These are phyloP conservation scores for Montipora efflorescens DNA, from an alignment of 64 coral and sea anemone genomes.

Conservation along the genomic window DNA sequence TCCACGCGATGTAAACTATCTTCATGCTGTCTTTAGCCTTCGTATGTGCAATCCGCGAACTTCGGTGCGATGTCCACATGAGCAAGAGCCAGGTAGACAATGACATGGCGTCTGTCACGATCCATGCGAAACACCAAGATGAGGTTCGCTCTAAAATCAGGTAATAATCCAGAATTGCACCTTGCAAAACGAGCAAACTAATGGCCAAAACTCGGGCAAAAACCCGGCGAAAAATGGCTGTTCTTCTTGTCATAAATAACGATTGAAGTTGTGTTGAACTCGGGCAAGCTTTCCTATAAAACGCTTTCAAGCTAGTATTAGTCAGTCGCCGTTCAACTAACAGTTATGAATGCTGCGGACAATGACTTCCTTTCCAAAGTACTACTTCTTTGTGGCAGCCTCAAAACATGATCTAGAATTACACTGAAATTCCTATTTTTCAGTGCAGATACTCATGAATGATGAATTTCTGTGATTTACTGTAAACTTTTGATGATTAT, in stretches of 20 bases:
- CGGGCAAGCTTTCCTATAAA: no score
- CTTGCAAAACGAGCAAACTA: conserved; percentile 66
- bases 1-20: conserved; percentile 86
- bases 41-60: background rate
- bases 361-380: no score
- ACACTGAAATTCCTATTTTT: no score
- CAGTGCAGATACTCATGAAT: no score
- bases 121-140: conserved; percentile 74
- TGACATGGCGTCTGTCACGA: conserved; percentile 68
- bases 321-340: no score
- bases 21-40: conserved; percentile 62
- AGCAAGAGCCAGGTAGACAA: conserved; percentile 62
- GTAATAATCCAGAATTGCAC: conserved; percentile 77
- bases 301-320: no score
- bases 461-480: no score
- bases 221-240: conserved; percentile 63
- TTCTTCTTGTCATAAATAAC: conserved; percentile 37
- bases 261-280: no score
- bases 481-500: no score
- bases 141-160: conserved; percentile 52
- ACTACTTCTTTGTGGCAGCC: no score
- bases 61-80: conserved; percentile 79
- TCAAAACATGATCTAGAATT: no score
- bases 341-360: no score
- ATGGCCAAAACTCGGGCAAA: conserved; percentile 65